These are phyloP conservation scores for Kryptolebias ocellatus DNA, from an alignment of 2,797 vertebrate genomes.

Conservation along the genomic window DNA sequence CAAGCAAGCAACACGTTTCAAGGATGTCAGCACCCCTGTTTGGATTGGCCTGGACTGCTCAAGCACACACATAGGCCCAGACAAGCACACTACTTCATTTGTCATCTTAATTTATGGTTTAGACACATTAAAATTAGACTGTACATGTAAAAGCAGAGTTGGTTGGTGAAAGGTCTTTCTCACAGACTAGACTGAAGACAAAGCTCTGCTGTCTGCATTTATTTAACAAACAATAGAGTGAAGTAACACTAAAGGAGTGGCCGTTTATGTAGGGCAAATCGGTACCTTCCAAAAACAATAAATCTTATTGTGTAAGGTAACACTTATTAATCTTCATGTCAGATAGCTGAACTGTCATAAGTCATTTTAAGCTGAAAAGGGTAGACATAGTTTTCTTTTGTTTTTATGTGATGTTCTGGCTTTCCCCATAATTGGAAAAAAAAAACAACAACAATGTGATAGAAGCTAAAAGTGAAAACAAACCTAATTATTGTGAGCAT, in stretches of 20 bases:
- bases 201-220: slow-evolving; percentile 35
- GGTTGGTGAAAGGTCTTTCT: slow-evolving; percentile 19
- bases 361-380: slow-evolving; percentile 13
- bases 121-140: slow-evolving; percentile 47
- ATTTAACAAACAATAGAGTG: slow-evolving; percentile 32
- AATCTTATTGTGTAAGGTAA: slow-evolving; percentile 36
- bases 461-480: background rate
- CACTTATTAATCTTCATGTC: slow-evolving; percentile 12
- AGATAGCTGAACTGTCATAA: too few relatives aligned
- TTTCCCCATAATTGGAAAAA: slow-evolving; percentile 13
- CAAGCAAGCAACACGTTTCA: slow-evolving; percentile 54
- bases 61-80: slow-evolving; percentile 22
- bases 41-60: slow-evolving; percentile 51
- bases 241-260: slow-evolving; percentile 38
- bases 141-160: slow-evolving; percentile 33
- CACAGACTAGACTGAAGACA: slow-evolving; percentile 36
- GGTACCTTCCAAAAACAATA: slow-evolving; percentile 28
- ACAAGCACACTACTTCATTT: slow-evolving; percentile 46
- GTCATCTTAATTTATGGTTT: slow-evolving; percentile 59
- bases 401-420: background rate
- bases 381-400: background rate
- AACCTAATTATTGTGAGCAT: background rate
- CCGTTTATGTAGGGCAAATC: slow-evolving; percentile 18
- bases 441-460: background rate
- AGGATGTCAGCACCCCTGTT: slow-evolving; percentile 62